Percentiles rank a stretch among this genome's conserved stretches.
phyloP scores from a whole-genome alignment of 2,113 vertebrate species.

The Osmerus eperlanus region DNA sequence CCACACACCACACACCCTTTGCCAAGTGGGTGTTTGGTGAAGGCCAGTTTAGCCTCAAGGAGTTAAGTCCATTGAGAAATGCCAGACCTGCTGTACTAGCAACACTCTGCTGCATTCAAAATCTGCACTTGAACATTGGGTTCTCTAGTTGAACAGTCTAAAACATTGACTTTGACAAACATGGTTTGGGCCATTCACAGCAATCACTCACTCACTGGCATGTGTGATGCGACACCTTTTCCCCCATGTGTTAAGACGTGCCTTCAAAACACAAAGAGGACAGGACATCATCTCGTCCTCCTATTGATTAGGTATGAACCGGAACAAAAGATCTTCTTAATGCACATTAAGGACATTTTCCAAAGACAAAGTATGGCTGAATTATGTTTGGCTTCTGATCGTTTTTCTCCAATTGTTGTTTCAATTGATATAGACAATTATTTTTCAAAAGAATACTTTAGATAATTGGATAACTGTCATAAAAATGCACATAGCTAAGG shows the following conservation, averaged over 20 bases:
- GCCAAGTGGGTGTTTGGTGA: not conserved
- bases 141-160: slow-evolving; percentile 1
- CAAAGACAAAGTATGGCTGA: too few relatives aligned
- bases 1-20: not conserved
- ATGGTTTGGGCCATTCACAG: not conserved
- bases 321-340: too few relatives aligned
- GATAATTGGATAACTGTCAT: too few relatives aligned
- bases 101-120: not conserved
- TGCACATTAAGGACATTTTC: too few relatives aligned
- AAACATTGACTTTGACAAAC: not conserved
- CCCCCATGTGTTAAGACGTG: not conserved
- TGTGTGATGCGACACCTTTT: not conserved
- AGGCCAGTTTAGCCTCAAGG: not conserved
- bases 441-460: too few relatives aligned
- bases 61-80: not conserved
- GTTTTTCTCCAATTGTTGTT: too few relatives aligned
- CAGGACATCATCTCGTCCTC: too few relatives aligned
- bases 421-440: too few relatives aligned
- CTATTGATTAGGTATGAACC: too few relatives aligned
- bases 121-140: slow-evolving; percentile 3
- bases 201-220: not conserved
- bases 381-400: too few relatives aligned
- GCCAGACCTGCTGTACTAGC: not conserved
- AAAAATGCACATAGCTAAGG: too few relatives aligned
- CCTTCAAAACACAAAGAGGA: not conserved